A percentile compares a stretch with the other conserved stretches of the same genome.
Conservation (phyloP, 2,797 vertebrate genomes). For the Remorina albescens region DNA sequence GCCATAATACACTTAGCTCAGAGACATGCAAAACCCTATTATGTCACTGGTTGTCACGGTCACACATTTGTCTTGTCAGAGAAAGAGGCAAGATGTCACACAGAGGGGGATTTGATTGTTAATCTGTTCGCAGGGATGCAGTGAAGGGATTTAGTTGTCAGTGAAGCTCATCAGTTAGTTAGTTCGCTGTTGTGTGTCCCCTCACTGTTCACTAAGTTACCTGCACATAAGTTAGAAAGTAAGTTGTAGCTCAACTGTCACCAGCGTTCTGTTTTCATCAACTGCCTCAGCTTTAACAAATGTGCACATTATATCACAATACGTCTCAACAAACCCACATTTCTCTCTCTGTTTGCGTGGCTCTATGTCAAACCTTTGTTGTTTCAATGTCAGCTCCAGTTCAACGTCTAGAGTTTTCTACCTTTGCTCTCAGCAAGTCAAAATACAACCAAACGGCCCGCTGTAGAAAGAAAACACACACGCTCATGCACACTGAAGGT, state of each 20-base stretch:
- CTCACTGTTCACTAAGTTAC: neutral
- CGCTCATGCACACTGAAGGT: constrained; percentile 28
- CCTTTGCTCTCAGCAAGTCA: constrained; percentile 20
- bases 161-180: constrained; percentile 32
- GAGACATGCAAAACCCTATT: constrained; percentile 29
- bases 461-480: constrained; percentile 3
- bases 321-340: constrained; percentile 6
- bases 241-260: neutral
- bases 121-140: constrained; percentile 34
- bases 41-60: constrained; percentile 41
- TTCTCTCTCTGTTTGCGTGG: constrained; percentile 16
- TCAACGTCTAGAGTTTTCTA: constrained; percentile 40
- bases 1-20: constrained; percentile 21
- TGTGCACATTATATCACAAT: neutral
- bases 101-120: constrained; percentile 45
- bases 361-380: constrained; percentile 19
- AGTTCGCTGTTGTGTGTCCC: neutral
- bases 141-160: constrained; percentile 41
- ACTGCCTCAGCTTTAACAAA: constrained; percentile 2
- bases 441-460: constrained; percentile 24
- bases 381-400: constrained; percentile 32
- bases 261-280: neutral
- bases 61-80: constrained; percentile 49
- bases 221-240: constrained; percentile 6
- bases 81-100: constrained; percentile 35